These are phyloP conservation scores for Zonitis immaculata DNA, from an alignment of 2,888 invertebrate genomes.

Conservation along the genomic window DNA sequence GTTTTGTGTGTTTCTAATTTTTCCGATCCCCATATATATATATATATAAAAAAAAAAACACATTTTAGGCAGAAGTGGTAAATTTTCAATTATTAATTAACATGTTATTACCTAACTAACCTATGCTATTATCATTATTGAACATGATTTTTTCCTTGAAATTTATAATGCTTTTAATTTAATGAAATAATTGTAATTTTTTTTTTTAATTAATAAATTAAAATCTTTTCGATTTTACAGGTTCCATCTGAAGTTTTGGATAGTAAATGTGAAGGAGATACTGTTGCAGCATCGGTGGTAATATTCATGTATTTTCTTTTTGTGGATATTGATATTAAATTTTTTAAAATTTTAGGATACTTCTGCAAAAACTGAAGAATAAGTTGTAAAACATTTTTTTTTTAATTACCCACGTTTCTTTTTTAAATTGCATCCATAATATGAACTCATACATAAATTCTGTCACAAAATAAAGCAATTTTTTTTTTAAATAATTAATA, in stretches of 20 bases:
- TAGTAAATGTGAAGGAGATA: slow-evolving; percentile 11
- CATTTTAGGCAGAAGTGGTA: slow-evolving; percentile 2
- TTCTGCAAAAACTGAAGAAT: slow-evolving; percentile 40
- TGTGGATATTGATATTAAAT: neutral
- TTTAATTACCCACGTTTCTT: slow-evolving; percentile 17
- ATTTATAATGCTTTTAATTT: neutral
- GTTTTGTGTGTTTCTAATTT: neutral
- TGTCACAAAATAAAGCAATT: slow-evolving; percentile 12
- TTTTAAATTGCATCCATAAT: neutral
- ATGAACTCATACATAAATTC: slow-evolving; percentile 2
- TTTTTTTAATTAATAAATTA: neutral
- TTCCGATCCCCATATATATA: neutral
- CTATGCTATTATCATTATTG: neutral
- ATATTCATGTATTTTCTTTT: slow-evolving; percentile 1
- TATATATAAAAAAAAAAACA: neutral
- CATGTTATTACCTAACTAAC: slow-evolving; percentile 24
- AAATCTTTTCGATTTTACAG: slow-evolving; percentile 10
- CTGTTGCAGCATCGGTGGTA: slow-evolving; percentile 3
- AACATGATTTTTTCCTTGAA: too few relatives aligned
- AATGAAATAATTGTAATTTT: neutral
- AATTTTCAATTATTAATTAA: slow-evolving; percentile 27
- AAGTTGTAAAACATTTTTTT: slow-evolving; percentile 27
- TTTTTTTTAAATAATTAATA: slow-evolving; percentile 27
- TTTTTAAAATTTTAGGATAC: slow-evolving; percentile 32
- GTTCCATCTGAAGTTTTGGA: slow-evolving; percentile 18